Evolutionary conservation across 2,113 vertebrate genomes (phyloP).

Genomic region (Nyctibius bracteatus): DNA sequence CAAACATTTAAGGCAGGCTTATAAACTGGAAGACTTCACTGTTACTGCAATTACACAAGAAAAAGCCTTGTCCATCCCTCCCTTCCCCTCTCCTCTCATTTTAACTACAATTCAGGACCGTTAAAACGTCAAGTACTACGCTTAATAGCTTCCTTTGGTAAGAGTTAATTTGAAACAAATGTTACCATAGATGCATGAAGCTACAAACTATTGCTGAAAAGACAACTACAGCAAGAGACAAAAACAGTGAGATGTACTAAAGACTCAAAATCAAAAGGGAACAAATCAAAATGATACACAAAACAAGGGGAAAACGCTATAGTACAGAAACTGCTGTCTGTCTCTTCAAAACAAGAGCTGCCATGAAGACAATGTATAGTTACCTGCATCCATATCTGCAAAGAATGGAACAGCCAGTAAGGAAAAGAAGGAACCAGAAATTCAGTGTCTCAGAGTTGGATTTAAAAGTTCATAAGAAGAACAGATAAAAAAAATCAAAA

Average conservation of each 20-base stretch:
- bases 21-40: background rate
- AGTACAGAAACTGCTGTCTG: conserved; percentile 59
- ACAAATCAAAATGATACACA: conserved; percentile 70
- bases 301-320: conserved; percentile 59
- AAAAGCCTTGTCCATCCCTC: background rate
- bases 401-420: conserved; percentile 87
- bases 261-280: conserved; percentile 64
- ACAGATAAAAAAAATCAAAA: conserved; percentile 51
- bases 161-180: conserved; percentile 64
- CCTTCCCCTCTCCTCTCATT: background rate
- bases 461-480: conserved; percentile 68
- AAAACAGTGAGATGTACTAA: conserved; percentile 66
- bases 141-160: background rate
- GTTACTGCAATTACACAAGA: background rate
- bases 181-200: conserved; percentile 62
- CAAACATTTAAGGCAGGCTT: background rate
- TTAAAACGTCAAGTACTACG: background rate
- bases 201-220: conserved; percentile 64
- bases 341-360: conserved; percentile 67
- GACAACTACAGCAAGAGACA: conserved; percentile 71
- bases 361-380: conserved; percentile 79
- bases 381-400: conserved; percentile 99
- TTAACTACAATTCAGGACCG: background rate
- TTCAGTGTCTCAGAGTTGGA: conserved; percentile 81
- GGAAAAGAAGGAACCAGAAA: conserved; percentile 85